Conservation (phyloP, 2,113 vertebrate genomes). For the Dicentrarchus labrax region DNA sequence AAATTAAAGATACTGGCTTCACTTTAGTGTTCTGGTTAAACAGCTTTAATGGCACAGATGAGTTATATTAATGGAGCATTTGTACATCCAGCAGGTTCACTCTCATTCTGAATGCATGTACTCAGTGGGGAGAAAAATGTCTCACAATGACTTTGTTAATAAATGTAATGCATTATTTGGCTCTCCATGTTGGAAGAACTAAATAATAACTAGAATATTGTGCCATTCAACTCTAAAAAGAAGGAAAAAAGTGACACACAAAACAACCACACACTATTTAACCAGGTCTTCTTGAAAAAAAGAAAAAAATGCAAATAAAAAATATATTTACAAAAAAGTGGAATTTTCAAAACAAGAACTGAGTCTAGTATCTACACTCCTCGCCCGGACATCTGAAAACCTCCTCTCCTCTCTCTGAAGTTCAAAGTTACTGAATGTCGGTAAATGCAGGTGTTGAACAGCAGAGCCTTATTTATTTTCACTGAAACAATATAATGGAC, state of each 20-base stretch:
- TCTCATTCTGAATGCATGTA: not conserved
- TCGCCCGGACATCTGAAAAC: not conserved
- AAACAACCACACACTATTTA: conserved; percentile 31
- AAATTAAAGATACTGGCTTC: not conserved
- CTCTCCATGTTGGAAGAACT: not conserved
- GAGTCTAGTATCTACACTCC: conserved; percentile 4
- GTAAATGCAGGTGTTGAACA: conserved; percentile 1
- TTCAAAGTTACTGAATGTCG: not conserved
- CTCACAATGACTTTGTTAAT: not conserved
- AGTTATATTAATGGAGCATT: not conserved
- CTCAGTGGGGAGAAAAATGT: not conserved
- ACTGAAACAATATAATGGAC: not conserved
- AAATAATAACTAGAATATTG: not conserved
- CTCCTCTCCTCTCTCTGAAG: not conserved
- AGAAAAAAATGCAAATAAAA: conserved; percentile 38
- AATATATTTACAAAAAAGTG: conserved; percentile 70
- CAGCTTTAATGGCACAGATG: conserved; percentile 69
- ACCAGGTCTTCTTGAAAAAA: conserved; percentile 62
- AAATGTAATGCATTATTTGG: not conserved
- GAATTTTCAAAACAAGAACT: conserved; percentile 45
- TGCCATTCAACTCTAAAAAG: not conserved
- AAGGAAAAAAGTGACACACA: not conserved
- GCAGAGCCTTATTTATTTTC: conserved; percentile 19
- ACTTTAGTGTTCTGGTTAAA: conserved; percentile 61
- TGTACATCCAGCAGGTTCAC: not conserved